Percentiles rank a stretch among this genome's conserved stretches.
Conservation (phyloP, 2,888 invertebrate genomes). For the Argynnis bischoffii region DNA sequence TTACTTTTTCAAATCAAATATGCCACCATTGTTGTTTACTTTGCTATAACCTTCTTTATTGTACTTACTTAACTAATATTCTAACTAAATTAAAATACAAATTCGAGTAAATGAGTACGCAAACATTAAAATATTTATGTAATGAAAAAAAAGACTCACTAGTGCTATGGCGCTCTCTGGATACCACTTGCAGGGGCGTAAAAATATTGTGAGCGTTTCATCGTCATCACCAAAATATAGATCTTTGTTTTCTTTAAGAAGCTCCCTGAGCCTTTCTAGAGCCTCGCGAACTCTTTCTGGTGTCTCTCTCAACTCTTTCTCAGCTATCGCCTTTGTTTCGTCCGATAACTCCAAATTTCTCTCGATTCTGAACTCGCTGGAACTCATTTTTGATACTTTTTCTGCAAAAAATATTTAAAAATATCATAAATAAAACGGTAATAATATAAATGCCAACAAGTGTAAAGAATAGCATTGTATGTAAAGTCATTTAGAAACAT, state of each 20-base stretch:
- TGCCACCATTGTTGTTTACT: too few species aligned
- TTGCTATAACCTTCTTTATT: too few species aligned
- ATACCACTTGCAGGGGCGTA: constrained; percentile 92
- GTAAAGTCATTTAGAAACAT: too few species aligned
- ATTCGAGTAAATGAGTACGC: too few species aligned
- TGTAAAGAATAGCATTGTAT: neutral
- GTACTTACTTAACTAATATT: too few species aligned
- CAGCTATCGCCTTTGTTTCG: constrained; percentile 83
- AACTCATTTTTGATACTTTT: constrained; percentile 54
- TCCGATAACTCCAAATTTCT: constrained; percentile 81
- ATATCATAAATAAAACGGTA: neutral
- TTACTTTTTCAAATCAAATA: too few species aligned
- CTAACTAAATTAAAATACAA: too few species aligned
- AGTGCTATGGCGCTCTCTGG: constrained; percentile 90
- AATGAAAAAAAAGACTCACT: constrained; percentile 75
- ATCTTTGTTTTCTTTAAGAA: constrained; percentile 86
- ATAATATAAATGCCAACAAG: too few species aligned
- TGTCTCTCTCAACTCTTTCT: constrained; percentile 86
- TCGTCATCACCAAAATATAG: constrained; percentile 88
- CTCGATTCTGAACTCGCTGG: constrained; percentile 82
- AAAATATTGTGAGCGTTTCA: constrained; percentile 88
- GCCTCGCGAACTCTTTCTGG: constrained; percentile 85
- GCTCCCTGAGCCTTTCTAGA: constrained; percentile 82
- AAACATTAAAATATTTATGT: neutral
- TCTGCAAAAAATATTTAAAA: constrained; percentile 45